phyloP scores from a whole-genome alignment of 2,888 invertebrate genomes.

The Oscheius sp. region DNA sequence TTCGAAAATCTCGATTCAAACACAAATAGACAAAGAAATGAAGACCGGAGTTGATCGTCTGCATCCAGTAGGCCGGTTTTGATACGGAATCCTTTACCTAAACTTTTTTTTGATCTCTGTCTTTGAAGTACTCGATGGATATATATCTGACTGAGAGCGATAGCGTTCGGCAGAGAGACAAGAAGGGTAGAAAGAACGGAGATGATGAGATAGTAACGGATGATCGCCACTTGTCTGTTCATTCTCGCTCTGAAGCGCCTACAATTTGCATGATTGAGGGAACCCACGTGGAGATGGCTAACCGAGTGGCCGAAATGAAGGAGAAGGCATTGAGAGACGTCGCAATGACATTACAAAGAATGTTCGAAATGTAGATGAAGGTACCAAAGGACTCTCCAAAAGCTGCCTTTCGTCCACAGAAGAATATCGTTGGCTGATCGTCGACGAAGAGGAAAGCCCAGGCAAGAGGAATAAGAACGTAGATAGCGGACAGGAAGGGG shows the following conservation, averaged over 20 bases:
- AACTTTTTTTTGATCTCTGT: too few relatives aligned
- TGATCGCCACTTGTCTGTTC: slow-evolving; percentile 52
- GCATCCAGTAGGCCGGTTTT: slow-evolving; percentile 59
- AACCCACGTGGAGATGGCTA: slow-evolving; percentile 29
- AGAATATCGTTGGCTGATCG: slow-evolving; percentile 41
- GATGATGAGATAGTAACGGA: slow-evolving; percentile 55
- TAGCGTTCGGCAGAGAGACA: slow-evolving; percentile 55
- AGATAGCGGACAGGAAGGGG: slow-evolving; percentile 38
- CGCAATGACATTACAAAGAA: slow-evolving; percentile 50
- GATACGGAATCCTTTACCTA: slow-evolving; percentile 55
- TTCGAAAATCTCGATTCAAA: slow-evolving; percentile 50
- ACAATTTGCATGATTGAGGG: neutral
- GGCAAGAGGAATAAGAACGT: slow-evolving; percentile 42
- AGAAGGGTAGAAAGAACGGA: slow-evolving; percentile 55
- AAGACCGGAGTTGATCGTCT: slow-evolving; percentile 55
- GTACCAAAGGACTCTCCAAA: slow-evolving; percentile 56
- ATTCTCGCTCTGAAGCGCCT: slow-evolving; percentile 45
- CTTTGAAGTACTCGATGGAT: slow-evolving; percentile 43
- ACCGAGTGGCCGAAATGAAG: slow-evolving; percentile 45
- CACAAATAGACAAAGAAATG: slow-evolving; percentile 57
- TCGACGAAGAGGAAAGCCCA: slow-evolving; percentile 47
- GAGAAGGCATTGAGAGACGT: slow-evolving; percentile 50
- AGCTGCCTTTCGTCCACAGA: slow-evolving; percentile 59
- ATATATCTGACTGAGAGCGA: slow-evolving; percentile 49
- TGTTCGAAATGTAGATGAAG: slow-evolving; percentile 55